Conservation (phyloP, 2,113 vertebrate genomes). For the Pseudorasbora parva region DNA sequence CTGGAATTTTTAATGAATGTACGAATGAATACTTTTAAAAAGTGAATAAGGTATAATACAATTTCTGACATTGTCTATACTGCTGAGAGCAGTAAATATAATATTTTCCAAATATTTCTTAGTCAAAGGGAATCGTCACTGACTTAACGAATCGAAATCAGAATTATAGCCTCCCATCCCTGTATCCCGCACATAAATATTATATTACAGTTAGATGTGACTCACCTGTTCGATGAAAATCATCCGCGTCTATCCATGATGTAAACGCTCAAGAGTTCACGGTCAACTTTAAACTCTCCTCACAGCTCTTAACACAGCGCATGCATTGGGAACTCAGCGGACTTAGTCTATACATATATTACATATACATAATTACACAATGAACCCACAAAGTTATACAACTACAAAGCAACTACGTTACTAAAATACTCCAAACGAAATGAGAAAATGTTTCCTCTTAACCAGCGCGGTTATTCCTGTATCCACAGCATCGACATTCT, state of each 20-base stretch:
- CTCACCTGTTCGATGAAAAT: slow-evolving; percentile 31
- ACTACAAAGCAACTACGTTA: not conserved
- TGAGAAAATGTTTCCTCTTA: not conserved
- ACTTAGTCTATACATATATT: not conserved
- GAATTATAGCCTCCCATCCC: not conserved
- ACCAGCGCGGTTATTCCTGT: not conserved
- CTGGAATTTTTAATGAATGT: not conserved
- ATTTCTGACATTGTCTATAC: too few species aligned
- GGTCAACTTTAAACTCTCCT: not conserved
- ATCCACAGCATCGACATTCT: too few species aligned
- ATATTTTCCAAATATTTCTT: not conserved
- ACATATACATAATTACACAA: not conserved
- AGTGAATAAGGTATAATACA: too few species aligned
- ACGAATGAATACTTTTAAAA: too few species aligned
- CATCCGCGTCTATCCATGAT: slow-evolving; percentile 6
- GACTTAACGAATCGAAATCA: not conserved
- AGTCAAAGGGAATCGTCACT: too few species aligned
- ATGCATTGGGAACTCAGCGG: not conserved
- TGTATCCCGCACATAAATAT: not conserved
- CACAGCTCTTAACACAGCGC: not conserved
- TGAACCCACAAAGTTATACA: not conserved
- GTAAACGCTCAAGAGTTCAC: not conserved
- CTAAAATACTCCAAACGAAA: not conserved
- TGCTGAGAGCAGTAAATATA: not conserved
- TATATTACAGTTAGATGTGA: not conserved